A percentile compares a stretch with the other conserved stretches of the same genome.
Evolutionary conservation across 2,888 invertebrate species (phyloP).

Genomic region (Drosophila yooni): DNA sequence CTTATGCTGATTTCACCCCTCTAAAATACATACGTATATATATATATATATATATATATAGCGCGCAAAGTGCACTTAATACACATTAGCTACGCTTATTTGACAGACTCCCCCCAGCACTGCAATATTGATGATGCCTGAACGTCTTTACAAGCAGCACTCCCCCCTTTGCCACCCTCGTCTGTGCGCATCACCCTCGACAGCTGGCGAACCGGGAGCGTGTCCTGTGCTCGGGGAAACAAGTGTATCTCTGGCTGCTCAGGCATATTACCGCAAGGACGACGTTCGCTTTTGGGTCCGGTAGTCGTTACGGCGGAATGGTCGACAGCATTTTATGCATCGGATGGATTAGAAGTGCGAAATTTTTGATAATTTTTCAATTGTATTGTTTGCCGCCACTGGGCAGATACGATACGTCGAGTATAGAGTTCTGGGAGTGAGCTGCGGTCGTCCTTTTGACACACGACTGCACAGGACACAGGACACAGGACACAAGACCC

Average conservation of each 20-base stretch:
- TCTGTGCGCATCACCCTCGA: conserved; percentile 22
- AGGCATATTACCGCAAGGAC: conserved; percentile 44
- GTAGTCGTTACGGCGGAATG: conserved; percentile 58
- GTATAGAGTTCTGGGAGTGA: conserved; percentile 19
- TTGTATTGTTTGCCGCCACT: conserved; percentile 63
- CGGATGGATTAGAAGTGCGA: conserved; percentile 68
- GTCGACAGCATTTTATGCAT: conserved; percentile 58
- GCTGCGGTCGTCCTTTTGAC: conserved; percentile 73
- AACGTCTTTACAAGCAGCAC: conserved; percentile 29
- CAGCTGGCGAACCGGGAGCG: conserved; percentile 46
- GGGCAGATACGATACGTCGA: conserved; percentile 28
- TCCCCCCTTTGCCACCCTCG: conserved; percentile 6
- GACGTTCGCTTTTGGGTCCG: conserved; percentile 11
- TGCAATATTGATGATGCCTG: conserved; percentile 76
- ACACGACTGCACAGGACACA: conserved; percentile 78
- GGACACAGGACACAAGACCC: conserved; percentile 46
- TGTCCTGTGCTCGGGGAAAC: conserved; percentile 54
- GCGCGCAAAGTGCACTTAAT: conserved; percentile 71
- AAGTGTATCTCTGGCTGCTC: conserved; percentile 75
- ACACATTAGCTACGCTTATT: conserved; percentile 80
- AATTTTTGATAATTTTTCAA: conserved; percentile 80
- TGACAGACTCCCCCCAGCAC: conserved; percentile 60
- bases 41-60: neutral
- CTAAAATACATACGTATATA: neutral
- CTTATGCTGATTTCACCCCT: conserved; percentile 20